Conservation (phyloP, 2,113 vertebrate genomes). For the Tetraodon nigroviridis region DNA sequence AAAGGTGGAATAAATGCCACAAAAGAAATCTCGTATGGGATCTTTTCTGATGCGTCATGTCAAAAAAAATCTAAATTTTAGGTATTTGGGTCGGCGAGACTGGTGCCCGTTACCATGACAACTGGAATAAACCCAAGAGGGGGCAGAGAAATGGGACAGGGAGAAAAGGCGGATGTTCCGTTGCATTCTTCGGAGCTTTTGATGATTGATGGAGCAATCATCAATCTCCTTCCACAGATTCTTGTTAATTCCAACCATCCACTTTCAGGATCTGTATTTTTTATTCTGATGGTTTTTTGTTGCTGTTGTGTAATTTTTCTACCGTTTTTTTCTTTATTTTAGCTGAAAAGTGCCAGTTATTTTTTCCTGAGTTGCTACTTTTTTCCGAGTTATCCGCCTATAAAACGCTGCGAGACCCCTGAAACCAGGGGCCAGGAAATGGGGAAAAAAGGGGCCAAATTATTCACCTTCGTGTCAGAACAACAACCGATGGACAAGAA, state of each 20-base stretch:
- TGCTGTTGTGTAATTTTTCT: background rate
- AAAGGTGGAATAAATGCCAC: slow-evolving; percentile 14
- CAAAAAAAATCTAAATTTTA: slow-evolving; percentile 43
- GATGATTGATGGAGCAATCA: background rate
- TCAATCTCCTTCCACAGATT: too few species aligned
- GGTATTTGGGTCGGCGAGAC: slow-evolving; percentile 52
- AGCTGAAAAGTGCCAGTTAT: slow-evolving; percentile 2
- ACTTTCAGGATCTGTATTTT: too few species aligned
- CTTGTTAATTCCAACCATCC: too few species aligned
- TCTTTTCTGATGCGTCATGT: slow-evolving; percentile 10
- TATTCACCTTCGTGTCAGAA: slow-evolving; percentile 34
- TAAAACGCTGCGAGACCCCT: slow-evolving; percentile 38
- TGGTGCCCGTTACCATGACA: slow-evolving; percentile 46
- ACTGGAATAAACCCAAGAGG: slow-evolving; percentile 40
- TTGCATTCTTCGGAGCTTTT: background rate
- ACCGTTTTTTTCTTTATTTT: slow-evolving; percentile 3
- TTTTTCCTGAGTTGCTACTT: slow-evolving; percentile 22
- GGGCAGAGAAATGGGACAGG: background rate
- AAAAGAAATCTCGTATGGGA: slow-evolving; percentile 1
- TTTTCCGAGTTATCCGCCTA: slow-evolving; percentile 22
- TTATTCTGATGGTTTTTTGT: background rate
- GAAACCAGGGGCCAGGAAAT: slow-evolving; percentile 35
- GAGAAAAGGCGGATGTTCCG: background rate
- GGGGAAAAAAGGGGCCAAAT: slow-evolving; percentile 32
- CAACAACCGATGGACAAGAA: slow-evolving; percentile 21